These are phyloP conservation scores for Drosophila pandora DNA, from an alignment of 1,140 invertebrate species.

Conservation along the genomic window DNA sequence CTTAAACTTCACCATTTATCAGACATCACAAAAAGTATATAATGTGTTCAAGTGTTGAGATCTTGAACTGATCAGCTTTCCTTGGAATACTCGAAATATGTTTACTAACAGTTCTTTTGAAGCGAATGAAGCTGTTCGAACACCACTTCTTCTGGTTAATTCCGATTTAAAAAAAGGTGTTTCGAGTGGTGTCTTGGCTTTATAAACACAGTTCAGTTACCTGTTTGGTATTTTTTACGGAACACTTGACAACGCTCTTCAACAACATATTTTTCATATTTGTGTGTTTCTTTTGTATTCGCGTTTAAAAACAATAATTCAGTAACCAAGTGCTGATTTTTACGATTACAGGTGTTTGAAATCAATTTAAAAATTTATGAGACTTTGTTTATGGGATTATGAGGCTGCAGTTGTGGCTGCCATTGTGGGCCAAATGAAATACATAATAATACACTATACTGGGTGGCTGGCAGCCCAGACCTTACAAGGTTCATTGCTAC, in stretches of 20 bases:
- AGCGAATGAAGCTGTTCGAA: conserved; percentile 4
- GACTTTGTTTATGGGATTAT: conserved; percentile 26
- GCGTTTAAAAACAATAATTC: neutral
- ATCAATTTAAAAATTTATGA: conserved; percentile 66
- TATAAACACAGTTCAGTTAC: conserved; percentile 40
- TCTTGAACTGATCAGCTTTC: conserved; percentile 7
- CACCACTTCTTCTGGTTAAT: conserved; percentile 13
- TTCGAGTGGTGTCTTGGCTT: conserved; percentile 6
- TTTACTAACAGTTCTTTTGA: conserved; percentile 13
- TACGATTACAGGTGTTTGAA: conserved; percentile 50
- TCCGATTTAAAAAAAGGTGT: conserved; percentile 6
- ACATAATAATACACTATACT: conserved; percentile 9
- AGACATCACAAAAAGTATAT: neutral
- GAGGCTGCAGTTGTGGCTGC: neutral
- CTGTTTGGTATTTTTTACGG: conserved; percentile 11
- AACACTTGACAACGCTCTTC: conserved; percentile 20
- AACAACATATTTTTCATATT: conserved; percentile 12
- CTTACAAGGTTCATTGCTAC: conserved; percentile 78
- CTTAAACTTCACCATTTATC: neutral
- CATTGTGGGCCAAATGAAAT: conserved; percentile 39
- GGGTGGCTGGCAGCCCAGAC: conserved; percentile 57
- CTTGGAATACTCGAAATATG: conserved; percentile 1
- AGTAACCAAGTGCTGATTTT: conserved; percentile 32
- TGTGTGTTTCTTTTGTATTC: conserved; percentile 29
- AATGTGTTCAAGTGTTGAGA: no score